Percentiles rank a stretch among this genome's conserved stretches.
phyloP scores from a whole-genome alignment of 1,140 invertebrate genomes.

The Neodiprion fabricii region DNA sequence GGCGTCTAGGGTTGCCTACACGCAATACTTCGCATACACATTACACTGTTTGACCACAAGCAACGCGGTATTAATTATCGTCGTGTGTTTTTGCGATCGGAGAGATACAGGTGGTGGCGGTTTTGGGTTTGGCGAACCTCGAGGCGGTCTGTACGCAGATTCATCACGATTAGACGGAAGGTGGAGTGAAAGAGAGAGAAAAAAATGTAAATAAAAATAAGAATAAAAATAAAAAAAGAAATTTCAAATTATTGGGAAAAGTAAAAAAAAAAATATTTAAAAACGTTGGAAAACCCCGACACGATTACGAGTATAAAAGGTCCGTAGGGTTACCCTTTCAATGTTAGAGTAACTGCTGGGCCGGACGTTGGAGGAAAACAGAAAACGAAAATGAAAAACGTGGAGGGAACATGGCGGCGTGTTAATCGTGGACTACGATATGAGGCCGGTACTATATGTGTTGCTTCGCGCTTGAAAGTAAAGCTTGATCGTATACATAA shows the following conservation, averaged over 20 bases:
- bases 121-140: not conserved
- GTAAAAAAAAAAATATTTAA: not conserved
- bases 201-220: not conserved
- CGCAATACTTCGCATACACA: no score
- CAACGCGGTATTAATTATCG: not conserved
- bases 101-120: not conserved
- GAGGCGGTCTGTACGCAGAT: not conserved
- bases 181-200: no score
- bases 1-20: no score
- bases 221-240: not conserved
- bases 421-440: no score
- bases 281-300: not conserved
- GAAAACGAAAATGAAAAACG: no score
- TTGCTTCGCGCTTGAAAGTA: no score
- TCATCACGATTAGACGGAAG: not conserved
- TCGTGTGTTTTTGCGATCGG: not conserved
- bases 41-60: no score
- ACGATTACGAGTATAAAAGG: not conserved
- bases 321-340: not conserved
- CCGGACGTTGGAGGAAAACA: no score
- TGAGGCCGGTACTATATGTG: no score
- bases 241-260: not conserved
- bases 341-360: not conserved
- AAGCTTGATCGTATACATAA: no score
- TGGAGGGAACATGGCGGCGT: no score